These are phyloP conservation scores for Cydia pomonella DNA, from an alignment of 1,140 invertebrate species.

Conservation along the genomic window DNA sequence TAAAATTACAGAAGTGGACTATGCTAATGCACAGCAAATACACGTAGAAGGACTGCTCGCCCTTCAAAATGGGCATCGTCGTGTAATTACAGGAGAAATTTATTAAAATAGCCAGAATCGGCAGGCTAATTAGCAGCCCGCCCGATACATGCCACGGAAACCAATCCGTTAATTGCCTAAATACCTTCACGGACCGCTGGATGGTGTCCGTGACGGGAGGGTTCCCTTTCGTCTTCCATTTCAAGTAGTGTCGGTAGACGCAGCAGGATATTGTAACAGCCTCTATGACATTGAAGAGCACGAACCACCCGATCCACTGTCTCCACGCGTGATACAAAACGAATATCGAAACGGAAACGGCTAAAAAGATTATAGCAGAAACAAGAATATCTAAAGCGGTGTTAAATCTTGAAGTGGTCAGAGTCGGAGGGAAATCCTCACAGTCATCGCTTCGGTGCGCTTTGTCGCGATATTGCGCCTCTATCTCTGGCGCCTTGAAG, in stretches of 20 bases:
- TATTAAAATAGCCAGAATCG: slow-evolving; percentile 89
- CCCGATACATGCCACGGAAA: slow-evolving; percentile 94
- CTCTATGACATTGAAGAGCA: slow-evolving; percentile 83
- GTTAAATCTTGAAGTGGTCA: slow-evolving; percentile 93
- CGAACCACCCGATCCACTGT: slow-evolving; percentile 81
- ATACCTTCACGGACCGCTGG: slow-evolving; percentile 58
- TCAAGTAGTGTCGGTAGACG: slow-evolving; percentile 82
- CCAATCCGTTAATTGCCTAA: slow-evolving; percentile 86
- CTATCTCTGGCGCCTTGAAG: slow-evolving; percentile 91
- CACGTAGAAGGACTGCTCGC: slow-evolving; percentile 82
- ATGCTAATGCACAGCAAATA: slow-evolving; percentile 88
- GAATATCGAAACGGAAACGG: slow-evolving; percentile 85
- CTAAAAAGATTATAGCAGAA: slow-evolving; percentile 87
- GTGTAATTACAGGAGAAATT: slow-evolving; percentile 85
- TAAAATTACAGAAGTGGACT: slow-evolving; percentile 96
- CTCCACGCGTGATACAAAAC: slow-evolving; percentile 82
- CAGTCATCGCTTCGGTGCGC: slow-evolving; percentile 87
- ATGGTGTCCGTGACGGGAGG: slow-evolving; percentile 51
- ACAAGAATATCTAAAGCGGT: slow-evolving; percentile 93
- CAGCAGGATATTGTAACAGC: slow-evolving; percentile 85
- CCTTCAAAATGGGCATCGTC: slow-evolving; percentile 68
- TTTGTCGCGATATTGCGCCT: slow-evolving; percentile 91
- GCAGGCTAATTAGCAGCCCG: slow-evolving; percentile 90
- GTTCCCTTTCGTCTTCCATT: slow-evolving; percentile 70
- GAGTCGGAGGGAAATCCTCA: slow-evolving; percentile 86